Conservation (phyloP, 1,140 invertebrate genomes). For the Pachyrhynchus sulphureomaculatus region DNA sequence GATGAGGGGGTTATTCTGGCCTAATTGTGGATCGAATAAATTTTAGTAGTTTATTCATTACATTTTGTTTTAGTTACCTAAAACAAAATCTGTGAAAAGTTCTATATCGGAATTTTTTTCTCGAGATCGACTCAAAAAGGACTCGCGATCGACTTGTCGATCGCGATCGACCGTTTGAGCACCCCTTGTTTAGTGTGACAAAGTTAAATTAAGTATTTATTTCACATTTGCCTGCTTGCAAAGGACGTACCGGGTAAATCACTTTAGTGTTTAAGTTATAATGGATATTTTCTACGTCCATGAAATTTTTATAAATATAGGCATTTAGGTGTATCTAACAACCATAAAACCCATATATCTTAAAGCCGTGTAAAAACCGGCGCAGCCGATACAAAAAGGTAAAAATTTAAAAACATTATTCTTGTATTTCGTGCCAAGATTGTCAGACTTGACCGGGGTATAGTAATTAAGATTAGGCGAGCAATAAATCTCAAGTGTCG, state of each 20-base stretch:
- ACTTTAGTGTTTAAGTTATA: neutral
- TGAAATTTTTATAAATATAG: neutral
- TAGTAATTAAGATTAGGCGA: conserved; percentile 22
- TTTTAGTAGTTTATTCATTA: too few relatives aligned
- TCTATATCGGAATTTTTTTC: too few relatives aligned
- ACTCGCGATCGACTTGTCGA: too few relatives aligned
- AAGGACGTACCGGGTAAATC: neutral
- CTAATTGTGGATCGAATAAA: too few relatives aligned
- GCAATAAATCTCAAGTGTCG: conserved; percentile 25
- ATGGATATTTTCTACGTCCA: neutral
- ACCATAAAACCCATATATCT: conserved; percentile 12
- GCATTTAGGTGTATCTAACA: neutral
- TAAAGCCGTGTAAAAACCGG: conserved; percentile 6
- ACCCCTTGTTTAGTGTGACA: too few relatives aligned
- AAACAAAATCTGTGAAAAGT: too few relatives aligned
- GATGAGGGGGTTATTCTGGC: too few relatives aligned
- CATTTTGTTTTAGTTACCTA: too few relatives aligned
- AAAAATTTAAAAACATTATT: conserved; percentile 26
- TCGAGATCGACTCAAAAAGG: too few relatives aligned
- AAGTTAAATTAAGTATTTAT: too few relatives aligned
- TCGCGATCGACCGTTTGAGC: too few relatives aligned
- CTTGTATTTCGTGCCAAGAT: conserved; percentile 21
- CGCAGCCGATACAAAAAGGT: conserved; percentile 11
- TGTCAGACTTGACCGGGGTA: conserved; percentile 15
- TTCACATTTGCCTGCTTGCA: too few relatives aligned